Percentiles rank a stretch among this genome's conserved stretches.
These are phyloP conservation scores for Diadegma fenestrale DNA, from an alignment of 2,888 invertebrate species.

Conservation along the genomic window DNA sequence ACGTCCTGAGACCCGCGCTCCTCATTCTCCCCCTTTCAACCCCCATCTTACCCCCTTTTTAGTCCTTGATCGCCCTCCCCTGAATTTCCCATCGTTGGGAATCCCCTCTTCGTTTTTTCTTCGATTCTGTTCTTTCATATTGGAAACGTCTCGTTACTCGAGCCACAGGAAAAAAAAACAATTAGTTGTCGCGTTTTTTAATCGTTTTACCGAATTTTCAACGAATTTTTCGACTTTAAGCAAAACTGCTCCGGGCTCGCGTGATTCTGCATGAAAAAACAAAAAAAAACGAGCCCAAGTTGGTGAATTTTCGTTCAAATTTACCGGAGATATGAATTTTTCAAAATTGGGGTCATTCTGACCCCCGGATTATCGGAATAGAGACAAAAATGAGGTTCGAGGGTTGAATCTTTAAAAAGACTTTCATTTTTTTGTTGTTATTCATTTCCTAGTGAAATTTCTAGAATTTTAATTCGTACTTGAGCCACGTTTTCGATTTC, in stretches of 20 bases:
- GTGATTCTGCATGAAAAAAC: no score
- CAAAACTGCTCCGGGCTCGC: no score
- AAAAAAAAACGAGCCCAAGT: no score
- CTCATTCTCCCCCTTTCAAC: constrained; percentile 20
- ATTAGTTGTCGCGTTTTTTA: no score
- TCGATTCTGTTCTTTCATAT: constrained; percentile 64
- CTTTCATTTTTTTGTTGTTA: background rate
- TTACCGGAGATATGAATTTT: no score
- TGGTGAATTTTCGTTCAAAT: no score
- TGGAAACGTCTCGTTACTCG: constrained; percentile 66
- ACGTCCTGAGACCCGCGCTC: constrained; percentile 54
- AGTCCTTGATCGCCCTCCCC: constrained; percentile 17
- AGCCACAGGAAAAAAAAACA: constrained; percentile 25
- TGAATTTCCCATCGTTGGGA: constrained; percentile 18
- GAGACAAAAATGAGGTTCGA: no score
- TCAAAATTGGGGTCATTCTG: no score
- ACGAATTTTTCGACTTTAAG: no score
- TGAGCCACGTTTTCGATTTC: background rate
- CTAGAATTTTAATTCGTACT: background rate
- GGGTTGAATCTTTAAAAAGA: no score
- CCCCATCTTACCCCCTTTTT: constrained; percentile 4
- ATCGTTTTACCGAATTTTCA: no score
- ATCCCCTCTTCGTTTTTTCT: constrained; percentile 11
- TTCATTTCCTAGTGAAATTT: background rate
- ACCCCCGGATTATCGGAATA: no score